Conservation (phyloP, 1,140 invertebrate species). For the Trachymyrmex cornetzi region DNA sequence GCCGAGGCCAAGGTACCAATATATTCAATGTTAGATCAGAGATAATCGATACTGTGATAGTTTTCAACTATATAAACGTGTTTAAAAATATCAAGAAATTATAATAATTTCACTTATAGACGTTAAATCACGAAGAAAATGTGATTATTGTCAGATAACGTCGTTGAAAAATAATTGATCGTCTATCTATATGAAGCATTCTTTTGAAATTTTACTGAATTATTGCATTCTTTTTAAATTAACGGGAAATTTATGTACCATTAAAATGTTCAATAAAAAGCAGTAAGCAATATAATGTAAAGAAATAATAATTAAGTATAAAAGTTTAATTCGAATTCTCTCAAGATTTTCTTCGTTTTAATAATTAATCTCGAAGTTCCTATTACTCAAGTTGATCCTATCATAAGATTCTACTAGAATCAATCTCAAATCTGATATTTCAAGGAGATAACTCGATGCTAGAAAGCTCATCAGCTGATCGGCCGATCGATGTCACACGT, state of each 20-base stretch:
- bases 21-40: slow-evolving; percentile 20
- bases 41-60: slow-evolving; percentile 8
- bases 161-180: neutral
- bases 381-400: neutral
- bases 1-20: neutral
- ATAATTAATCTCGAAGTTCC: neutral
- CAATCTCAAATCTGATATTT: slow-evolving; percentile 36
- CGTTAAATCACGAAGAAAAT: neutral
- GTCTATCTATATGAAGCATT: neutral
- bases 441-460: neutral
- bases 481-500: slow-evolving; percentile 36
- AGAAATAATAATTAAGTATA: neutral
- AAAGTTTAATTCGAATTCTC: neutral
- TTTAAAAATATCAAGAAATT: neutral
- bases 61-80: neutral
- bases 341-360: neutral
- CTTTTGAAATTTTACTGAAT: neutral
- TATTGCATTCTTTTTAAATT: neutral
- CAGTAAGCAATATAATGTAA: neutral
- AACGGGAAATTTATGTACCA: neutral
- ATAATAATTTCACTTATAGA: neutral
- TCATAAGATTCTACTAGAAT: neutral
- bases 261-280: neutral
- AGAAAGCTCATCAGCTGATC: slow-evolving; percentile 45
- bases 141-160: neutral